Percentiles rank a stretch among this genome's conserved stretches.
These are phyloP conservation scores for Leptinotarsa haldemani DNA, from an alignment of 2,888 invertebrate species.

Conservation along the genomic window DNA sequence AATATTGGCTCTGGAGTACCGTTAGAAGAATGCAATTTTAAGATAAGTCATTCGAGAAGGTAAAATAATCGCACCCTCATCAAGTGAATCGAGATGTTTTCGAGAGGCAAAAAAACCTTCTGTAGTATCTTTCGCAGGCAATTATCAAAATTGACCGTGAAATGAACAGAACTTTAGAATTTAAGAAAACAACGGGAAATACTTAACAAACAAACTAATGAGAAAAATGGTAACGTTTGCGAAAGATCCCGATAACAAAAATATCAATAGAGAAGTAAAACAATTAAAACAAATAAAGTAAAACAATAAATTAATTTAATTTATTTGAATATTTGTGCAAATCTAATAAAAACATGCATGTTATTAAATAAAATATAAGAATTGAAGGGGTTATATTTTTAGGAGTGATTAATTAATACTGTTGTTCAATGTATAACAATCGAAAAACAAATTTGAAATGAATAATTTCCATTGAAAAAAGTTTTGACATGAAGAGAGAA, in stretches of 20 bases:
- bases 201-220: not conserved
- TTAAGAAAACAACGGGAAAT: not conserved
- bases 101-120: slow-evolving; percentile 33
- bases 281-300: too few relatives aligned
- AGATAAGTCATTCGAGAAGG: slow-evolving; percentile 35
- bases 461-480: too few relatives aligned
- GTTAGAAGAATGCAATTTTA: slow-evolving; percentile 41
- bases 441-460: too few relatives aligned
- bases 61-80: slow-evolving; percentile 35
- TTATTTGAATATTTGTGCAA: too few relatives aligned
- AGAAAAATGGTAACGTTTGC: not conserved
- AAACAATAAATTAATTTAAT: too few relatives aligned
- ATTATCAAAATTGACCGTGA: slow-evolving; percentile 22
- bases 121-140: slow-evolving; percentile 20
- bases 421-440: too few relatives aligned
- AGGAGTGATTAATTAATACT: too few relatives aligned
- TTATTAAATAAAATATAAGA: too few relatives aligned
- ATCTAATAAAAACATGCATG: too few relatives aligned
- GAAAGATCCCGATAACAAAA: not conserved
- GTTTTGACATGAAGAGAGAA: too few relatives aligned
- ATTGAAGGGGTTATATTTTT: too few relatives aligned
- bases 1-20: slow-evolving; percentile 32
- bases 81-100: slow-evolving; percentile 12
- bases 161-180: not conserved
- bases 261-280: too few relatives aligned